Evolutionary conservation across 2,888 invertebrate genomes (phyloP).

Genomic region (Dendrolimus houi): DNA sequence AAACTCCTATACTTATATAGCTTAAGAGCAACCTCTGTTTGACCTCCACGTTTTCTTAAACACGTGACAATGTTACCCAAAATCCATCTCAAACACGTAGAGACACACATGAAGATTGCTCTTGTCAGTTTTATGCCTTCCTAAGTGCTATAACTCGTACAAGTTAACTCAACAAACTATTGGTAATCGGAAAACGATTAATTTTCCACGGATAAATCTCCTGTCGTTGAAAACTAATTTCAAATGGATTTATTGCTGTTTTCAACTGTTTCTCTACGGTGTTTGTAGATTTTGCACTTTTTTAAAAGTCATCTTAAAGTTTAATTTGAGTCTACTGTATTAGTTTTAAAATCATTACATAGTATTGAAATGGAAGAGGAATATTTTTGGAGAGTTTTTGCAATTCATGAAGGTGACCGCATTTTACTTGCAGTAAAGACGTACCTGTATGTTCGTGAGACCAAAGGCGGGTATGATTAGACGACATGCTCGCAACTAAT

Average conservation of each 20-base stretch:
- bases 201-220: conserved; percentile 47
- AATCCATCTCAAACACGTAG: not conserved
- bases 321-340: too few species aligned
- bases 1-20: too few species aligned
- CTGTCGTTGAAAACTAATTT: conserved; percentile 54
- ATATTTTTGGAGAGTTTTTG: too few species aligned
- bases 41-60: not conserved
- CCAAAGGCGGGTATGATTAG: too few species aligned
- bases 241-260: conserved; percentile 44
- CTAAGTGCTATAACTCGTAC: conserved; percentile 41
- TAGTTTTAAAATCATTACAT: too few species aligned
- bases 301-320: not conserved
- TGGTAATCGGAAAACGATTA: conserved; percentile 50
- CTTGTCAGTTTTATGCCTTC: conserved; percentile 13
- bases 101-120: not conserved
- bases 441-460: too few species aligned
- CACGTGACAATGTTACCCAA: not conserved
- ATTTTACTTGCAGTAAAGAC: too few species aligned
- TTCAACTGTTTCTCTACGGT: conserved; percentile 23
- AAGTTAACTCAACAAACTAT: conserved; percentile 43
- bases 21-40: too few species aligned
- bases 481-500: too few species aligned
- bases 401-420: too few species aligned
- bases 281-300: conserved; percentile 12
- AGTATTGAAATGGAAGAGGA: too few species aligned